Base-by-base conservation (phyloP, 2,113 vertebrate species). In the Madoqua kirkii region DNA sequence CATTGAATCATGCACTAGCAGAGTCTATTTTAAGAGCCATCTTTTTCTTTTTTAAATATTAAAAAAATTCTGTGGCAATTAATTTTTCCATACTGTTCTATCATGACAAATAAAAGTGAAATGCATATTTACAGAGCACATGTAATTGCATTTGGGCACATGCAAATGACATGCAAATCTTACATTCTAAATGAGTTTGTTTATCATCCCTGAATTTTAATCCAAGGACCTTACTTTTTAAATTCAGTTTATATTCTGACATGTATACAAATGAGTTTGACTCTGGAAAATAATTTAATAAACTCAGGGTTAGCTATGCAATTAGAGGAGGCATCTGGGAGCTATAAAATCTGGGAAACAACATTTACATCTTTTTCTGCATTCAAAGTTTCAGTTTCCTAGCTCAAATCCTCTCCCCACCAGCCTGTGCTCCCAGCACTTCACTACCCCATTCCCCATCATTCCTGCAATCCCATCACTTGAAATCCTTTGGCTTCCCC, bases 251-350 rank as follows among this genome's bases (percentile, higher is more conserved):
- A 98, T 97, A 98, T 98, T 99, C 98, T 99, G 98, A 98, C 98
- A 98, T 98, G 98, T 98, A 98, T 99, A 99, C 98, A 99, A 99
- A 99, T 99, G 98, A 99, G 98, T 98, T 98, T 98, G 98, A 98
- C 99, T 99, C 98, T 98, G 98, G 98, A 99, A 99, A 99, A 98
- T 99, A 99, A 99, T 98, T 98, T 98, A 99, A 99, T 99, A 99
- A 99, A 99, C 98, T 97, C 96, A 43, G 98, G 98, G 98, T 98
- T 98, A 98, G 98, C 98, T 97, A 60, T 95, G 98, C 98, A 99
- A 99, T 99, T 99, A 99, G 98, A 98, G 91, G 91, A 98, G 97
- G 98, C 98, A 99, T 98, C 96, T 98, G 99, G 98, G 98, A 99
- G 98, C 97, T 97, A 98, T 99, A 99, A 98, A 98, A 98, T 96